Evolutionary conservation across 2,113 vertebrate genomes (phyloP), one percentile per base, ranked within the genome.

Genomic region (western clawed frog (Xenopus tropicalis)): DNA sequence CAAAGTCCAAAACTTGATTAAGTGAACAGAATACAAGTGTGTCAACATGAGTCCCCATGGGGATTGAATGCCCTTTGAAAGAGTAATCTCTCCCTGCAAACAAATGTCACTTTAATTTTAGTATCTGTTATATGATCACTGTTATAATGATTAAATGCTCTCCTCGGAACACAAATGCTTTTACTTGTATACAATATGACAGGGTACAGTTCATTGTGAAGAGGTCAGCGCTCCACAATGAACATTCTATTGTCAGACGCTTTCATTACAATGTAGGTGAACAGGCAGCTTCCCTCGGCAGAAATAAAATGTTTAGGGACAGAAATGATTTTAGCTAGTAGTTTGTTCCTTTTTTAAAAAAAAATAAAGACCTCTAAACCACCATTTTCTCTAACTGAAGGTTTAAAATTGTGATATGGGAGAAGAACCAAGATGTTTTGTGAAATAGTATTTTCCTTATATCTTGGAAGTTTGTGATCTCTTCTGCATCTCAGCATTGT

Each of bases 401-500:
- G 13, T 77, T 71, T 58, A 65, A 68, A 51, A 71, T 43, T 44
- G 57, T 71, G 57, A 70, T 65, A 67, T 64, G 17, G 48, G 54
- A 58, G 54, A 42, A 57, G 46, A 65, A 70, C 69, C 48, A 29
- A 65, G 51, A 63, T 58, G 69, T 77, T 61, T 65, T 44, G 43
- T 24, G 48, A 70, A 77, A 77, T 54, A 3, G 46, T 77, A 70
- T 77, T 72, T 70, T 77, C 61, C 65, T 77, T 70, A 66, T 77
- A 75, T 61, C 65, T 23, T 69, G 22, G 25, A 5, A 56, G 80
- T 74, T 78, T 71, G 22, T 43, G 75, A 83, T 83, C 77, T 81
- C 78, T 73, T 66, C 74, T 80, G 81, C 83, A 79, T 68, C 78
- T 66, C 67, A 80, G 82, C 73, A 70, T 77, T 78, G 69, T 78